A percentile compares a stretch with the other conserved stretches of the same genome.
Conservation (phyloP, 2,797 vertebrate genomes). For the Acanthopagrus latus region DNA sequence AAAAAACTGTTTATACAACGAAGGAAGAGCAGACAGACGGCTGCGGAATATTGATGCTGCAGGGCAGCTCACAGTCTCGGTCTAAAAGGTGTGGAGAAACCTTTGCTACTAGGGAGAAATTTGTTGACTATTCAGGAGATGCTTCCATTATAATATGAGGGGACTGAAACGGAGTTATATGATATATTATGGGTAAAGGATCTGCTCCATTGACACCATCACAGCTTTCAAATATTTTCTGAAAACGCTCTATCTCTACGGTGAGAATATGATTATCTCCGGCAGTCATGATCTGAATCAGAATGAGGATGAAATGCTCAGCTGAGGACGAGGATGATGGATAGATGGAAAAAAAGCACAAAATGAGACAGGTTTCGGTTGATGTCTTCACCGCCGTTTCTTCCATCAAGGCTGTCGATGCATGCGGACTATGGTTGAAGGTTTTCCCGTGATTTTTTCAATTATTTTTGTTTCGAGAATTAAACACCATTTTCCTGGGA, state of each 20-base stretch:
- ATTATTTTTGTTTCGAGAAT: too few species aligned
- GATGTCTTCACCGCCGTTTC: slow-evolving; percentile 31
- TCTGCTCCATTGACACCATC: slow-evolving; percentile 68
- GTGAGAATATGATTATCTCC: slow-evolving; percentile 65
- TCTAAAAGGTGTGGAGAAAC: slow-evolving; percentile 39
- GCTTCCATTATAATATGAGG: slow-evolving; percentile 53
- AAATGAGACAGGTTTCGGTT: slow-evolving; percentile 35
- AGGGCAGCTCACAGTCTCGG: slow-evolving; percentile 22
- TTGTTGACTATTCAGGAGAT: slow-evolving; percentile 50
- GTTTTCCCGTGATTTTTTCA: neutral
- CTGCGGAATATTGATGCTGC: slow-evolving; percentile 54
- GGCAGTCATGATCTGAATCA: slow-evolving; percentile 60
- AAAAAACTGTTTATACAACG: slow-evolving; percentile 30
- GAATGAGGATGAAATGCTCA: slow-evolving; percentile 56
- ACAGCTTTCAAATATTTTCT: slow-evolving; percentile 65
- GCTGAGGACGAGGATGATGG: neutral
- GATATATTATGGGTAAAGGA: slow-evolving; percentile 67
- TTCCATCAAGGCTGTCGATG: neutral
- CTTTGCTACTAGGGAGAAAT: slow-evolving; percentile 33
- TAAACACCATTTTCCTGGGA: neutral
- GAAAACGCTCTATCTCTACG: slow-evolving; percentile 53
- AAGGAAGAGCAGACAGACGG: slow-evolving; percentile 21
- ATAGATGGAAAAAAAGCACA: slow-evolving; percentile 22
- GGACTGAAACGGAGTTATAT: slow-evolving; percentile 49
- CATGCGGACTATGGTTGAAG: neutral